Base-by-base conservation (phyloP, 2,797 vertebrate genomes). In the Prionace glauca region DNA sequence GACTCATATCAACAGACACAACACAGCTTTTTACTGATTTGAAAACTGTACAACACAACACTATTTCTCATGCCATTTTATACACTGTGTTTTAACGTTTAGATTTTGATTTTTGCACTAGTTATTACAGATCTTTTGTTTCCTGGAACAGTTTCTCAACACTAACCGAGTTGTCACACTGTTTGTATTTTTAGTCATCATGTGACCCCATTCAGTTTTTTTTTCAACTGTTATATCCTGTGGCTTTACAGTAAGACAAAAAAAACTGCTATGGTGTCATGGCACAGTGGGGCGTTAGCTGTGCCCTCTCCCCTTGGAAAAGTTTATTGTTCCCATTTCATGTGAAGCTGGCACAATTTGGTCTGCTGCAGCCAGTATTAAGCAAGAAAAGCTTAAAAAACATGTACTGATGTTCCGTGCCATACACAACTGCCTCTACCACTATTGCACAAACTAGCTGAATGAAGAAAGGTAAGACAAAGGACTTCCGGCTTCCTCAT, bases 51-150 rank as follows among this genome's bases (percentile, higher is more conserved):
- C 97, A 97, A 97, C 45, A 94, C 41, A 94, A 97, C 98, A 99
- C 98, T 98, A 98, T 99, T 98, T 99, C 98, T 99, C 98, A 98
- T 98, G 98, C 98, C 98, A 98, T 99, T 99, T 99, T 99, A 99
- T 99, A 99, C 98, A 99, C 99, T 99, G 99, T 99, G 98, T 99
- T 99, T 98, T 98, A 98, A 98, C 98, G 98, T 99, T 98, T 98
- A 98, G 97, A 97, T 96, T 97, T 97, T 97, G 97, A 97, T 97
- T 99, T 98, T 97, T 98, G 99, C 99, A 98, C 98, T 99, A 98
- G 98, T 98, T 98, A 98, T 98, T 98, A 98, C 98, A 98, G 98
- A 98, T 98, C 98, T 97, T 98, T 97, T 96, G 97, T 98, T 97
- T 96, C 97, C 95, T 95, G 97, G 97, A 97, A 97, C 96, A 41